A percentile compares a stretch with the other conserved stretches of the same genome.
Evolutionary conservation across 2,797 vertebrate genomes (phyloP).

Genomic region (Acipenser ruthenus): DNA sequence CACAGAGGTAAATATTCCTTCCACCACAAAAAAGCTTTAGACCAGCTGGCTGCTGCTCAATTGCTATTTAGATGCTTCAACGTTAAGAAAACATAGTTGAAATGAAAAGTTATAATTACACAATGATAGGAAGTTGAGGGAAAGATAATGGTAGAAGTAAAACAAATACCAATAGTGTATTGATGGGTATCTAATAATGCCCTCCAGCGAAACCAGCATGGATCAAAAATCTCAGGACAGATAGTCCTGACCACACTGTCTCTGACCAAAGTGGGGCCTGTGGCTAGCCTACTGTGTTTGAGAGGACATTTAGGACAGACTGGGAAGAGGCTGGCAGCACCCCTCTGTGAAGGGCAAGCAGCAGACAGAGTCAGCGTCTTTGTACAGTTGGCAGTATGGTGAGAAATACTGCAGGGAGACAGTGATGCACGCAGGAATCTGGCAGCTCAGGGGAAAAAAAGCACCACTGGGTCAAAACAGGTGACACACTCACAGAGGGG

Average conservation of each 20-base stretch:
- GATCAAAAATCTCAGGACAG: too few species aligned
- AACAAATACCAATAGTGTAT: too few species aligned
- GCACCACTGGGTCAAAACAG: background rate
- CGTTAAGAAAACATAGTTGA: too few species aligned
- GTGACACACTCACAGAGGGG: background rate
- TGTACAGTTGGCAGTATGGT: conserved; percentile 1
- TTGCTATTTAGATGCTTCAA: too few species aligned
- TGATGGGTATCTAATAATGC: too few species aligned
- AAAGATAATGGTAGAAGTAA: too few species aligned
- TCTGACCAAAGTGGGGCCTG: background rate
- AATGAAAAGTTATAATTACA: too few species aligned
- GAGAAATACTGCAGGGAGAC: background rate
- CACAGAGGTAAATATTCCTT: too few species aligned
- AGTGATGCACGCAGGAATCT: conserved; percentile 7
- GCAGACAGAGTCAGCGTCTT: background rate
- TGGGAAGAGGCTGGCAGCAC: background rate
- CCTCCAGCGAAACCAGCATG: too few species aligned
- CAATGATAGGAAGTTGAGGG: too few species aligned
- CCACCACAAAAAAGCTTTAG: too few species aligned
- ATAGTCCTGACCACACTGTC: background rate
- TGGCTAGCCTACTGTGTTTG: background rate
- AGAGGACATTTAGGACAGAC: background rate
- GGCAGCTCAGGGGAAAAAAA: background rate
- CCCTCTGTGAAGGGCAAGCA: background rate
- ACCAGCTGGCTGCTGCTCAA: too few species aligned